These are phyloP conservation scores for Caranx ignobilis DNA, from an alignment of 2,113 vertebrate genomes.

Conservation along the genomic window DNA sequence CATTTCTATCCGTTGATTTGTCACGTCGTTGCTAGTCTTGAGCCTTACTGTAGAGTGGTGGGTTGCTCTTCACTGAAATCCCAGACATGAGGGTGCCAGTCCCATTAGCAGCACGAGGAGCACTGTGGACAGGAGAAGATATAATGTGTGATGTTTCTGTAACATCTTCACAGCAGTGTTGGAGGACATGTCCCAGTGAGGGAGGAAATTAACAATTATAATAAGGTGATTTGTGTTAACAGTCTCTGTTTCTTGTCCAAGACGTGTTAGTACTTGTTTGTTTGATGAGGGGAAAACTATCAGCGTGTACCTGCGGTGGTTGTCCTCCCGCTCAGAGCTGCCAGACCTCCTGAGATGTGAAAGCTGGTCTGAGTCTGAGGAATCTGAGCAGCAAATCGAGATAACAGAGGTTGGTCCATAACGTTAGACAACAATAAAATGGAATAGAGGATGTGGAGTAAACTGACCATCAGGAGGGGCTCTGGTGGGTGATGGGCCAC, in stretches of 20 bases:
- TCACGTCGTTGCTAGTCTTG: background rate
- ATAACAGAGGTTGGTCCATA: slow-evolving; percentile 1
- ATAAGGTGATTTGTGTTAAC: background rate
- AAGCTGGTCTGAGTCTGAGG: slow-evolving; percentile 76
- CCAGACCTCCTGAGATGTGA: slow-evolving; percentile 79
- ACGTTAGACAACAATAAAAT: background rate
- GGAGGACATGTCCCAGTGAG: background rate
- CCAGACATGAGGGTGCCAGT: slow-evolving; percentile 61
- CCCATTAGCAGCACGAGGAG: slow-evolving; percentile 58
- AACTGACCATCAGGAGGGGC: slow-evolving; percentile 75
- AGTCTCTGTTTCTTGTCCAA: background rate
- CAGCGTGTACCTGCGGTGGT: slow-evolving; percentile 65
- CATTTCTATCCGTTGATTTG: background rate
- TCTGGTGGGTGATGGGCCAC: slow-evolving; percentile 48
- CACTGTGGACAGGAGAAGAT: slow-evolving; percentile 51
- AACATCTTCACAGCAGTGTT: background rate
- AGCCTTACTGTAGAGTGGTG: slow-evolving; percentile 72
- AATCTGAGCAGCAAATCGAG: slow-evolving; percentile 66
- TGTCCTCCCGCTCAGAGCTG: slow-evolving; percentile 74
- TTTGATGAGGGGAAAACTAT: background rate
- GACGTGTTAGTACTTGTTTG: background rate
- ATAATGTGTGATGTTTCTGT: background rate
- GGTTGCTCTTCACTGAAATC: slow-evolving; percentile 67
- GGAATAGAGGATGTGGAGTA: background rate
- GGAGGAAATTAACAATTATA: background rate